Conservation (phyloP, 2,888 invertebrate species). For the Allolobophora icterica region DNA sequence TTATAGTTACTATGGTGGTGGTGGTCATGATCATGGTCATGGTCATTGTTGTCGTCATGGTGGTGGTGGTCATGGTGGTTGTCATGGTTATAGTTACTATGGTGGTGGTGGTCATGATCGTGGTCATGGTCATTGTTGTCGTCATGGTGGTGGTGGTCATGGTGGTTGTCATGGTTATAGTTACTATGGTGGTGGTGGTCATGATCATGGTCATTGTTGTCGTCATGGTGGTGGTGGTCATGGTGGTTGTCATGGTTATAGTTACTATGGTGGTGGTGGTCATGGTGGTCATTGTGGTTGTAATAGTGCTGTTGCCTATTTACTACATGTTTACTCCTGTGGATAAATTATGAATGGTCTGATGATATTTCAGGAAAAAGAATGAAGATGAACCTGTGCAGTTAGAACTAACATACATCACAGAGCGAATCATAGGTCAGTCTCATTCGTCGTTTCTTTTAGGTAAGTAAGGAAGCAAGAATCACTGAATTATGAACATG, state of each 20-base stretch:
- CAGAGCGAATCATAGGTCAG: conserved; percentile 80
- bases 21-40: too few relatives aligned
- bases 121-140: too few relatives aligned
- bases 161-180: too few relatives aligned
- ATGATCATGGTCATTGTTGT: neutral
- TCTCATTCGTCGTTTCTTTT: neutral
- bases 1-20: too few relatives aligned
- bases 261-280: too few relatives aligned
- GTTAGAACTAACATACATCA: conserved; percentile 85
- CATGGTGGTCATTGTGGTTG: neutral
- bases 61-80: too few relatives aligned
- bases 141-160: too few relatives aligned
- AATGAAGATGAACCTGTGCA: conserved; percentile 53
- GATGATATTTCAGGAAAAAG: conserved; percentile 38
- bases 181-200: too few relatives aligned
- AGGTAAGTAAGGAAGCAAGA: neutral
- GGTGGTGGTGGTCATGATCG: too few relatives aligned
- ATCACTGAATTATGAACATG: neutral
- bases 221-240: neutral
- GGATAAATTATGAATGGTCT: conserved; percentile 8
- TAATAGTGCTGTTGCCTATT: neutral
- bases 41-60: too few relatives aligned
- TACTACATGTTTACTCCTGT: neutral
- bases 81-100: too few relatives aligned
- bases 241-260: too few relatives aligned